Percentiles rank a stretch among this genome's conserved stretches.
Evolutionary conservation across 2,113 vertebrate species (phyloP).

Genomic region (Xenopus laevis): DNA sequence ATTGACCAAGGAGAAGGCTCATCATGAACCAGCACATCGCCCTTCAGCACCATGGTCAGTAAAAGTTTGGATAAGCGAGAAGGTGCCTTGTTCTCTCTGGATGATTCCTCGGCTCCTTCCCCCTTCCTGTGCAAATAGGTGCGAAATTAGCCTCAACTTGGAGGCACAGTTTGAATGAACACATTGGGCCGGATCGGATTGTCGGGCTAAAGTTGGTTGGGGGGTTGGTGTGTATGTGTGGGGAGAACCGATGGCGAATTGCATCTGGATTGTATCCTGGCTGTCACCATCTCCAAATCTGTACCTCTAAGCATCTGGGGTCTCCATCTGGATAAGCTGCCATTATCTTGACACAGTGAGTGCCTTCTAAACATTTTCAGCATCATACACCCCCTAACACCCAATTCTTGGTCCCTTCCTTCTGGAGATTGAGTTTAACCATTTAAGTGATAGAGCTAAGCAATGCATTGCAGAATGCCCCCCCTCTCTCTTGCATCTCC

Average conservation of each 20-base stretch:
- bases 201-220: constrained; percentile 55
- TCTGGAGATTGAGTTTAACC: not conserved
- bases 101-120: constrained; percentile 27
- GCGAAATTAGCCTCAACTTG: constrained; percentile 28
- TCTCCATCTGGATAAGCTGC: constrained; percentile 65
- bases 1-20: not conserved
- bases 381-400: not conserved
- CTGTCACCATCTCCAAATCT: constrained; percentile 44
- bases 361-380: constrained; percentile 50
- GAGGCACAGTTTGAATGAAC: constrained; percentile 28
- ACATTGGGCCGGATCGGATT: constrained; percentile 56
- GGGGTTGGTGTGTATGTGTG: constrained; percentile 47
- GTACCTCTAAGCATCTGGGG: constrained; percentile 55
- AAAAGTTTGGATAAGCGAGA: constrained; percentile 48
- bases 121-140: constrained; percentile 21
- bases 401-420: not conserved
- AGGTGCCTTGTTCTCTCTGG: constrained; percentile 44
- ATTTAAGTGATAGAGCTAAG: not conserved
- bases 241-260: constrained; percentile 73
- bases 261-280: constrained; percentile 72
- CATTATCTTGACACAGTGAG: constrained; percentile 65
- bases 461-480: no score
- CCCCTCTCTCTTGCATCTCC: no score
- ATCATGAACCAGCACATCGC: not conserved
- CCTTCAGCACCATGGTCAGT: constrained; percentile 55